Evolutionary conservation across 2,888 invertebrate genomes (phyloP), one percentile per base, ranked within the genome.

Genomic region (Macrophya alboannulata): DNA sequence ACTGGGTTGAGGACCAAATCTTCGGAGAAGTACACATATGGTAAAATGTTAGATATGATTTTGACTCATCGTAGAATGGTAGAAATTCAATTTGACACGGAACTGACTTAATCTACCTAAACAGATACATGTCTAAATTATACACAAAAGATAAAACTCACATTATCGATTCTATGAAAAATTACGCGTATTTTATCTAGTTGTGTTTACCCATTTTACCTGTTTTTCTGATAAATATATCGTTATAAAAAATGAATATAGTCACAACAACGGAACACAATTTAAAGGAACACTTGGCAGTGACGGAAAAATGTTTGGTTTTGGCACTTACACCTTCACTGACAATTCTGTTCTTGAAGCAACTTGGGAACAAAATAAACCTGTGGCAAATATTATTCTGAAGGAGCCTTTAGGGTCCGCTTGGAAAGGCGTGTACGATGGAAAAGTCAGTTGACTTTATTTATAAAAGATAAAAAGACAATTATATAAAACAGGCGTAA

Each of bases 1-100:
- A 88, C 3, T 96, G 96, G 96, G 94, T 94, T 0, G 90, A 93
- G 15, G 96, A 96, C 89, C 94, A 94, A 82, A 91, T 96, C 3
- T 92, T 92, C 0, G 92, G 92, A 17, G 86, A 86, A 31, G 93
- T 85, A 31, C 12, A 55, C 81, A 72, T 85, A 85, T n/a, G 51
- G 79, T 85, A 85, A 71, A n/a, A 59, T 79, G n/a, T 40, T 79
- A 40, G 55, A 82, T 17, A 17, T 59, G 43, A 77, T 4, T 31
- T 55, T 40, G 4, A 31, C n/a, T 81, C 59, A 4, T 40, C 4
- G 31, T 45, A 25, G 12, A 0, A 25, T 0, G 4, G 31, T 15
- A 25, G 15, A 65, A 31, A 37, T 25, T 65, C 31, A 65, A 31
- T 65, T 25, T 21, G 8, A 21, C n/a, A 59, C 17, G 59, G 12